Percentiles rank a stretch among this genome's conserved stretches.
Conservation (phyloP, 2,888 invertebrate genomes). For the Aphidoletes aphidimyza region DNA sequence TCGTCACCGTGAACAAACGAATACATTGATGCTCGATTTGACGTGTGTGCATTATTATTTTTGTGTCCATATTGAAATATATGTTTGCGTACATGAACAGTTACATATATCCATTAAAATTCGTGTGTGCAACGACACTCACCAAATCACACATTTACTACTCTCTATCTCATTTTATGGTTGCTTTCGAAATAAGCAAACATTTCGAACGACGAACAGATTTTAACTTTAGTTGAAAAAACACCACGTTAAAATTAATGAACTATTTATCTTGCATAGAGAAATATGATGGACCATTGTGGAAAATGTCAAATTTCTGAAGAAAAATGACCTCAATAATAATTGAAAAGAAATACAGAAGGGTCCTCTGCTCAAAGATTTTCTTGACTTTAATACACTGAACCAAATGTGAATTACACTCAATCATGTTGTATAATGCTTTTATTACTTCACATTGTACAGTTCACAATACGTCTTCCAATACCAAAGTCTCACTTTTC, state of each 20-base stretch:
- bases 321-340: neutral
- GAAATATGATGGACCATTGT: neutral
- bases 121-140: neutral
- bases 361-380: neutral
- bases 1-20: neutral
- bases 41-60: constrained; percentile 16
- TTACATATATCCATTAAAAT: neutral
- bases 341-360: neutral
- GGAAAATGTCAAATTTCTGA: neutral
- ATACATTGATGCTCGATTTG: neutral
- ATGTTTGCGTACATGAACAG: neutral
- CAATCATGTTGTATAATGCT: neutral
- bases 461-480: neutral
- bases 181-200: neutral
- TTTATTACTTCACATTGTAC: neutral
- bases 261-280: neutral
- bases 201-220: neutral
- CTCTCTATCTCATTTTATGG: neutral
- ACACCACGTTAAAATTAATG: neutral
- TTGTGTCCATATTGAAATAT: neutral
- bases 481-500: neutral
- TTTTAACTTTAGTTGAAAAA: neutral
- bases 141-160: neutral
- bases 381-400: neutral
- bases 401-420: neutral